Percentiles rank a stretch among this genome's conserved stretches.
Evolutionary conservation across 2,797 vertebrate species (phyloP).

Genomic region (Vipera ursinii): DNA sequence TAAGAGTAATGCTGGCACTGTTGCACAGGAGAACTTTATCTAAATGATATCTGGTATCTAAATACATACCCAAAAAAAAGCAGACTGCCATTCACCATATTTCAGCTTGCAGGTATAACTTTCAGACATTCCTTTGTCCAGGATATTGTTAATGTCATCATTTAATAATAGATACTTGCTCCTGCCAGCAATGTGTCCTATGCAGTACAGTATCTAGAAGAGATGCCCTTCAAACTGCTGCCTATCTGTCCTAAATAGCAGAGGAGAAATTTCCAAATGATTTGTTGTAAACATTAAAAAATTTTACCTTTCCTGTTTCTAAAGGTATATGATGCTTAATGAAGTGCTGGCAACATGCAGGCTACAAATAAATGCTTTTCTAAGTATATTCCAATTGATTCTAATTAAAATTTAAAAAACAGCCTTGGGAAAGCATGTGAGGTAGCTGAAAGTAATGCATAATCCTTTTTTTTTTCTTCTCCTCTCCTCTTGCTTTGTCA

Average conservation of each 20-base stretch:
- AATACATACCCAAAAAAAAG: background rate
- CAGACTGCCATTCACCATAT: background rate
- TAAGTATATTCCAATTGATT: background rate
- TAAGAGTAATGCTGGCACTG: background rate
- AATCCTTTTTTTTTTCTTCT: background rate
- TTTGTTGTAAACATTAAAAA: background rate
- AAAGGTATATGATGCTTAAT: background rate
- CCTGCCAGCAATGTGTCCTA: background rate
- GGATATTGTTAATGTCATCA: background rate
- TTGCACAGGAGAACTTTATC: background rate
- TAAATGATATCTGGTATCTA: background rate
- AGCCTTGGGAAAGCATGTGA: background rate
- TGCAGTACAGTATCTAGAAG: background rate
- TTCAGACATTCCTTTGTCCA: background rate
- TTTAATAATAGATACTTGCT: background rate
- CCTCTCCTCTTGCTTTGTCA: background rate
- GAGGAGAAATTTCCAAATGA: background rate
- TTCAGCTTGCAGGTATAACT: background rate
- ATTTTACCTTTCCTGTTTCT: background rate
- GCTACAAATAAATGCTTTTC: background rate
- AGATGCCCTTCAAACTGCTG: background rate
- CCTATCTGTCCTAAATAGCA: background rate
- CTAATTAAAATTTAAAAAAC: background rate
- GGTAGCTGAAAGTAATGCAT: background rate
- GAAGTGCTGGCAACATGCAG: background rate